A percentile compares a stretch with the other conserved stretches of the same genome.
Evolutionary conservation across 37 sponge, comb jelly and placozoan genomes (phyloP).

Genomic region (Ephydatia muelleri): DNA sequence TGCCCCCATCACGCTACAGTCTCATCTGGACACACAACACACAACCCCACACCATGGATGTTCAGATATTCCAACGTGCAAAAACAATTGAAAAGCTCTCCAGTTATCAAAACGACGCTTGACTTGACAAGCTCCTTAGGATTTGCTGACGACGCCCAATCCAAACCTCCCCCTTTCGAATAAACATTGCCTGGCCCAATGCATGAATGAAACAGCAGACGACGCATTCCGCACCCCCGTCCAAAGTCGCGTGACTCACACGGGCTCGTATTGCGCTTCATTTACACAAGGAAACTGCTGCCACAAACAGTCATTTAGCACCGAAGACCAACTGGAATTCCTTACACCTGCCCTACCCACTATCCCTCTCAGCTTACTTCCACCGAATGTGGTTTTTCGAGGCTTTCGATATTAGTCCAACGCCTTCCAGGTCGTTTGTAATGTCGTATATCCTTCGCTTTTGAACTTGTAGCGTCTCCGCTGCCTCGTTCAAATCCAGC

Average conservation of each 20-base stretch:
- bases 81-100: neutral
- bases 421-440: slow-evolving; percentile 95
- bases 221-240: neutral
- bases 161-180: neutral
- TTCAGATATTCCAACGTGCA: neutral
- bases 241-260: neutral
- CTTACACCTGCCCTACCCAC: neutral
- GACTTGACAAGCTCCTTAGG: neutral
- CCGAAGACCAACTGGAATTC: neutral
- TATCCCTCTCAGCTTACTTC: slow-evolving; percentile 73
- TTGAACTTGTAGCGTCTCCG: slow-evolving; percentile 82
- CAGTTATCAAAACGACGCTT: neutral
- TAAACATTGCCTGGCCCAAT: neutral
- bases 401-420: slow-evolving; percentile 93
- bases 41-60: neutral
- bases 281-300: neutral
- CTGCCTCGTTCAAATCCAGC: slow-evolving; percentile 89
- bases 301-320: neutral
- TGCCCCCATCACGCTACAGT: no score
- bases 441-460: slow-evolving; percentile 98
- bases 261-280: neutral
- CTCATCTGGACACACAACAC: neutral
- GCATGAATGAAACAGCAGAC: neutral
- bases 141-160: neutral
- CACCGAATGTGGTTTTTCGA: slow-evolving; percentile 95